phyloP scores from a whole-genome alignment of 2,113 vertebrate species.

The Colinus virginianus region DNA sequence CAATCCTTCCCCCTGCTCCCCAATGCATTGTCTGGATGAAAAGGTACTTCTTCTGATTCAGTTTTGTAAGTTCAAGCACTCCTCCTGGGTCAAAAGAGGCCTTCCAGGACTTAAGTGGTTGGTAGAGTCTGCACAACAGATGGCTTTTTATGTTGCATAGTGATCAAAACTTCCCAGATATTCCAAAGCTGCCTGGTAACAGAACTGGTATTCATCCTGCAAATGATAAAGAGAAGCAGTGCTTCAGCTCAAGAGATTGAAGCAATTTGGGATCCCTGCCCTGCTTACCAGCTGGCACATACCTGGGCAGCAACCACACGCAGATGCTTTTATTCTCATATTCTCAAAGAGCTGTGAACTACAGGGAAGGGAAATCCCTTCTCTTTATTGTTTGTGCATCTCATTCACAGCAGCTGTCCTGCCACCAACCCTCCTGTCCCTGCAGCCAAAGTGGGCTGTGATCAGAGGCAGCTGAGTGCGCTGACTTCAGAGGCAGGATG shows the following conservation, averaged over 20 bases:
- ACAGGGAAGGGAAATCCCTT: background rate
- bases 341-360: accelerated
- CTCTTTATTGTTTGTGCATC: accelerated
- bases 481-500: background rate
- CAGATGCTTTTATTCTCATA: background rate
- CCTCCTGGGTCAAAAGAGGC: constrained; percentile 88
- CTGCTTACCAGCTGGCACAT: background rate
- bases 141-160: constrained; percentile 99
- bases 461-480: background rate
- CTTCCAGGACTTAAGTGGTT: constrained; percentile 78
- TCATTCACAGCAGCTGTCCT: accelerated
- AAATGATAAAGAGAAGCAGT: background rate
- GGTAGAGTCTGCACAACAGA: constrained; percentile 79
- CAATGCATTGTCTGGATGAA: constrained; percentile 59
- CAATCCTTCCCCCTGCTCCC: constrained; percentile 58
- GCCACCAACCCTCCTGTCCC: accelerated
- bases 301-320: background rate
- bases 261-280: background rate
- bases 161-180: constrained; percentile 99
- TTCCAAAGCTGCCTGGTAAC: constrained; percentile 96
- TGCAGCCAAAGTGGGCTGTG: accelerated
- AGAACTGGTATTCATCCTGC: constrained; percentile 99
- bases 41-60: constrained; percentile 69
- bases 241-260: background rate
- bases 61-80: constrained; percentile 81